Percentiles rank a stretch among this genome's conserved stretches.
Evolutionary conservation across 2,113 vertebrate genomes (phyloP).

Genomic region (Danionella cerebrum): DNA sequence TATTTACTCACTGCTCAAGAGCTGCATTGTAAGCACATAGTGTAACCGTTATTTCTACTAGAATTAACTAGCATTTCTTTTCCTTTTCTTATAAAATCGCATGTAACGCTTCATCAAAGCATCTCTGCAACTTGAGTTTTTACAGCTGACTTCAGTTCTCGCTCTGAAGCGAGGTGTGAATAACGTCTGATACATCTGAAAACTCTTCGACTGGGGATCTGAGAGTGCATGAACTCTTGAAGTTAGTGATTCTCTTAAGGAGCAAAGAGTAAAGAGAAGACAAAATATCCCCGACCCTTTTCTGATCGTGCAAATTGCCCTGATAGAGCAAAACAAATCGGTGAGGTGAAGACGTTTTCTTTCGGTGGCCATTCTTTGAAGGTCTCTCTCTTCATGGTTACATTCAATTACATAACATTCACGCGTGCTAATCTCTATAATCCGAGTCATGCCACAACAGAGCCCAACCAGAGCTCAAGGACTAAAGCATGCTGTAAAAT

Average conservation of each 20-base stretch:
- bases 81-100: no score
- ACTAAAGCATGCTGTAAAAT: constrained; percentile 20
- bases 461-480: constrained; percentile 8
- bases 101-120: no score
- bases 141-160: background rate
- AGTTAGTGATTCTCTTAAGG: background rate
- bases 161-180: background rate
- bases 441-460: constrained; percentile 33
- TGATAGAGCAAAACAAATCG: background rate
- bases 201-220: background rate
- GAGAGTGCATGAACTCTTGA: background rate
- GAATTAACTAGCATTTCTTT: no score
- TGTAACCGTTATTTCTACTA: no score
- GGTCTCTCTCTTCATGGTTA: constrained; percentile 13
- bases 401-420: constrained; percentile 41
- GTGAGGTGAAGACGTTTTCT: background rate
- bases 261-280: background rate
- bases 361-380: background rate
- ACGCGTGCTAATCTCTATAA: constrained; percentile 42
- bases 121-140: no score
- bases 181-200: background rate
- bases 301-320: background rate
- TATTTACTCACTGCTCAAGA: no score
- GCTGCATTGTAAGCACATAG: no score
- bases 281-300: constrained; percentile 1